phyloP scores from a whole-genome alignment of 2,888 invertebrate species.

The Meiosimyza decipiens region DNA sequence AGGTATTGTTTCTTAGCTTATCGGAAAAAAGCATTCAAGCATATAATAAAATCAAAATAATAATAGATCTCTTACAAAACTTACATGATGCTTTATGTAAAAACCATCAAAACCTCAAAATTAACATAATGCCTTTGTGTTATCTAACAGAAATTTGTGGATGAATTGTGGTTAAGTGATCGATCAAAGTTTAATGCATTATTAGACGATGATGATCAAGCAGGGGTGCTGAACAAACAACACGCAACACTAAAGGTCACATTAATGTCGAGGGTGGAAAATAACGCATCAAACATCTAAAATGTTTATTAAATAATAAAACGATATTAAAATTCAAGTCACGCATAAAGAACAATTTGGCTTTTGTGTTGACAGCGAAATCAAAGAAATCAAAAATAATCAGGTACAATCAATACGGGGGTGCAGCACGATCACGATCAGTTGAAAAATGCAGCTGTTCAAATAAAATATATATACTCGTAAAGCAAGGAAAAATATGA shows the following conservation, averaged over 20 bases:
- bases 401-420: slow-evolving; percentile 15
- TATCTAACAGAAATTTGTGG: neutral
- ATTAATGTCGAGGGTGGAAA: slow-evolving; percentile 36
- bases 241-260: slow-evolving; percentile 4
- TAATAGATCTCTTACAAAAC: no score
- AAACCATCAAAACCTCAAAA: slow-evolving; percentile 1
- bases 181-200: slow-evolving; percentile 19
- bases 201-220: neutral
- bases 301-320: slow-evolving; percentile 23
- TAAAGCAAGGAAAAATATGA: no score
- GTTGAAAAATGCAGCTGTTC: slow-evolving; percentile 27
- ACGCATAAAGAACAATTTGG: slow-evolving; percentile 28
- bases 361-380: slow-evolving; percentile 27
- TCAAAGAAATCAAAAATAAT: slow-evolving; percentile 5
- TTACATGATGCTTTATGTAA: no score
- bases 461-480: slow-evolving; percentile 7
- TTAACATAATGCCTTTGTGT: slow-evolving; percentile 18
- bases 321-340: slow-evolving; percentile 29
- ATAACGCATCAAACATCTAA: slow-evolving; percentile 10
- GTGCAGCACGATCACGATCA: slow-evolving; percentile 7
- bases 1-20: no score
- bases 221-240: neutral
- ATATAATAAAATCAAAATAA: no score
- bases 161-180: slow-evolving; percentile 32
- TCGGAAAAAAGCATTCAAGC: no score